Evolutionary conservation across 2,888 invertebrate species (phyloP).

Genomic region (Pristionchus japonicus): DNA sequence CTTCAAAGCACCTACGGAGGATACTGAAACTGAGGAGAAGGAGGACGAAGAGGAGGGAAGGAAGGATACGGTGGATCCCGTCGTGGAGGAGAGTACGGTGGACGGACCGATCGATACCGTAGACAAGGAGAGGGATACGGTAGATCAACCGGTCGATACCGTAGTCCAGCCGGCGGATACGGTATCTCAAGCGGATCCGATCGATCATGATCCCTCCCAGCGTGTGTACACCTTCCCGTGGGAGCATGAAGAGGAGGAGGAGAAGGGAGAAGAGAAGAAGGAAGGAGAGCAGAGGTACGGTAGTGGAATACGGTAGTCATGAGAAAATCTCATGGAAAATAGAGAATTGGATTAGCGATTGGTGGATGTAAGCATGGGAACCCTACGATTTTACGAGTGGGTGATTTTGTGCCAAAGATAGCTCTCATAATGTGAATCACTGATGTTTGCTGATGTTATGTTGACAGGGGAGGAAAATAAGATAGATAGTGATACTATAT

Average conservation of each 20-base stretch:
- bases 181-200: neutral
- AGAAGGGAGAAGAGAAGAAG: neutral
- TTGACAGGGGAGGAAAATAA: no score
- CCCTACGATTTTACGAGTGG: no score
- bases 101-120: neutral
- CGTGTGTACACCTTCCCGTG: constrained; percentile 25
- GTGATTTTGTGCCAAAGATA: no score
- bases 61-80: neutral
- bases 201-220: neutral
- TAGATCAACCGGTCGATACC: neutral
- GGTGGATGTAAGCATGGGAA: no score
- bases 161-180: no score
- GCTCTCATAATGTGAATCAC: no score
- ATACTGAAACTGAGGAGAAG: neutral
- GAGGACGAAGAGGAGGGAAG: neutral
- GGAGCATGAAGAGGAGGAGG: constrained; percentile 18
- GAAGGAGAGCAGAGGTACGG: neutral
- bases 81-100: neutral
- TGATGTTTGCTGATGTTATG: no score
- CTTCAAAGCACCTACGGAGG: neutral
- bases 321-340: no score
- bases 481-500: no score
- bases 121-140: neutral
- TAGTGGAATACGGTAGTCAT: no score
- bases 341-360: no score